A percentile compares a stretch with the other conserved stretches of the same genome.
Conservation (phyloP, 1,140 invertebrate genomes). For the Dolichoris vasculosae region DNA sequence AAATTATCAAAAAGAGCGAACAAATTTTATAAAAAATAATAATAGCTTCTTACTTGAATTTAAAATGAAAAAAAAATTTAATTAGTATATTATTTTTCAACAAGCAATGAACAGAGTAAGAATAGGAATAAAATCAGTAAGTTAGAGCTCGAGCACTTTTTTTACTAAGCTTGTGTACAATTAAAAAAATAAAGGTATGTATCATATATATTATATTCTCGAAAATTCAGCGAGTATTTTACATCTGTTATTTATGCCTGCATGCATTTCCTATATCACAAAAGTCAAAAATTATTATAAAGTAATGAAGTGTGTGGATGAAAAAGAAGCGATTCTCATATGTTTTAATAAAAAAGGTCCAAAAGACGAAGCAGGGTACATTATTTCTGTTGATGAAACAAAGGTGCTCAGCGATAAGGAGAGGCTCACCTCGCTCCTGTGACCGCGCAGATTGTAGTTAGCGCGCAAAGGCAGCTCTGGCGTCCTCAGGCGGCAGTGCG, state of each 20-base stretch:
- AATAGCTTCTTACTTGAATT: too few relatives aligned
- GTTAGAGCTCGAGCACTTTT: too few relatives aligned
- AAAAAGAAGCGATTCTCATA: not conserved
- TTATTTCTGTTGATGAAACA: not conserved
- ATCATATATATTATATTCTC: not conserved
- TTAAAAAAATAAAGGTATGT: too few relatives aligned
- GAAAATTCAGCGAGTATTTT: not conserved
- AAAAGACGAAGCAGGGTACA: not conserved
- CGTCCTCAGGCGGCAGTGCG: slow-evolving; percentile 86
- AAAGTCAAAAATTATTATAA: not conserved
- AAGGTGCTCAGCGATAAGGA: not conserved
- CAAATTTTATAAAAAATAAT: too few relatives aligned
- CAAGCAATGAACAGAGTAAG: too few relatives aligned
- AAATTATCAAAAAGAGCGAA: too few relatives aligned
- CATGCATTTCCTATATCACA: not conserved
- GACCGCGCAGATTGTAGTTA: slow-evolving; percentile 98
- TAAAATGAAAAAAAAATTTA: too few relatives aligned
- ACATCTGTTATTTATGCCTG: not conserved
- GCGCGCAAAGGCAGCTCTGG: slow-evolving; percentile 90
- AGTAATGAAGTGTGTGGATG: not conserved
- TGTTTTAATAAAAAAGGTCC: not conserved
- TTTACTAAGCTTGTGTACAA: too few relatives aligned
- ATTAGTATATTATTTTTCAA: too few relatives aligned
- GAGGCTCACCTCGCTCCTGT: slow-evolving; percentile 91
- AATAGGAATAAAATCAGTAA: too few relatives aligned